Percentiles rank a stretch among this genome's conserved stretches.
Evolutionary conservation across 92 coral and sea anemone species (phyloP).

Genomic region (Epizoanthus stellaris): DNA sequence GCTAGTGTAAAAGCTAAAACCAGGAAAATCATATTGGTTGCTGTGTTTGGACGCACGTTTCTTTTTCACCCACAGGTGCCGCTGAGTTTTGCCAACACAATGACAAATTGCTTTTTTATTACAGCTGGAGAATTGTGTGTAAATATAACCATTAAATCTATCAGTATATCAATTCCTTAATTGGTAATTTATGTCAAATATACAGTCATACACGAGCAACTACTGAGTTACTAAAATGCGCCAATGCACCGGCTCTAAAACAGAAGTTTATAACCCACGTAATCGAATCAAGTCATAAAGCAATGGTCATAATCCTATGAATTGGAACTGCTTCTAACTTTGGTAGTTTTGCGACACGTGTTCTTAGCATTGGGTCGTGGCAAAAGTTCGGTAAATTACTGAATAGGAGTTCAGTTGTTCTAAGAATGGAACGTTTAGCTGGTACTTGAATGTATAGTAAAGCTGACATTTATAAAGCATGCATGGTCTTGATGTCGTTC

Average conservation of each 20-base stretch:
- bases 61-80: not conserved
- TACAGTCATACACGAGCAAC: too few relatives aligned
- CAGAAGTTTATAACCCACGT: not conserved
- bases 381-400: too few relatives aligned
- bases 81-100: not conserved
- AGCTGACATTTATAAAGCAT: not conserved
- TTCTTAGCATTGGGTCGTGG: not conserved
- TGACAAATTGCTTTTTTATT: constrained; percentile 6
- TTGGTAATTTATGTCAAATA: not conserved
- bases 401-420: too few relatives aligned
- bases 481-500: not conserved
- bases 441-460: not conserved
- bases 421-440: not conserved
- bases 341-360: too few relatives aligned
- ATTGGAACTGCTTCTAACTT: not conserved
- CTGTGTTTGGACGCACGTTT: not conserved
- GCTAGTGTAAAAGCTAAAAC: not conserved
- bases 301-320: not conserved
- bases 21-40: constrained; percentile 2
- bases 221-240: too few relatives aligned
- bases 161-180: constrained; percentile 7
- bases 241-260: not conserved
- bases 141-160: not conserved
- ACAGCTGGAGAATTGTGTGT: not conserved
- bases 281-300: not conserved